phyloP scores from a whole-genome alignment of 1,140 invertebrate genomes.

The Anastatus disparis region DNA sequence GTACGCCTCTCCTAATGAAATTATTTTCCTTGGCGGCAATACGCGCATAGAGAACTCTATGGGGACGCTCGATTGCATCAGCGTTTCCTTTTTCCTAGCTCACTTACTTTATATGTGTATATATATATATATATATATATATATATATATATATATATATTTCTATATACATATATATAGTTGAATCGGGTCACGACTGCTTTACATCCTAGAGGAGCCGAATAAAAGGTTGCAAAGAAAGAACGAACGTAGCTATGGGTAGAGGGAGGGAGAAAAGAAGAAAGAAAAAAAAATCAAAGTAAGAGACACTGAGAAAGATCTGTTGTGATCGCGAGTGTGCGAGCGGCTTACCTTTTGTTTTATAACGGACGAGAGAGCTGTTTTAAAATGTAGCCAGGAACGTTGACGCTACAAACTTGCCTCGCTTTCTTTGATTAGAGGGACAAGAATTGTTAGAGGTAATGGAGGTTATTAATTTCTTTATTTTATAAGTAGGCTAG shows the following conservation, averaged over 20 bases:
- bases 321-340: background rate
- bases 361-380: no score
- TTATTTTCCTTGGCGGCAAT: slow-evolving; percentile 28
- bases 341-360: slow-evolving; percentile 6
- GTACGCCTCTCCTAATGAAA: slow-evolving; percentile 31
- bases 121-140: no score
- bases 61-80: slow-evolving; percentile 34
- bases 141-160: no score
- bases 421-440: no score
- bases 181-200: slow-evolving; percentile 26
- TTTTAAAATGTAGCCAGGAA: no score
- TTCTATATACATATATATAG: no score
- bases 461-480: no score
- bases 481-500: no score
- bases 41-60: no score
- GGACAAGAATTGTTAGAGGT: no score
- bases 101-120: no score
- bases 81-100: slow-evolving; percentile 33
- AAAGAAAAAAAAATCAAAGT: background rate
- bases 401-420: no score
- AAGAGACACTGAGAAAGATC: background rate
- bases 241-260: background rate
- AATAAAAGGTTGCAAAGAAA: background rate
- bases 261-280: background rate
- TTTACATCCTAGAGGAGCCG: slow-evolving; percentile 27